Evolutionary conservation across 2,888 invertebrate species (phyloP), one percentile per base, ranked within the genome.

Genomic region (Eulithis prunata): DNA sequence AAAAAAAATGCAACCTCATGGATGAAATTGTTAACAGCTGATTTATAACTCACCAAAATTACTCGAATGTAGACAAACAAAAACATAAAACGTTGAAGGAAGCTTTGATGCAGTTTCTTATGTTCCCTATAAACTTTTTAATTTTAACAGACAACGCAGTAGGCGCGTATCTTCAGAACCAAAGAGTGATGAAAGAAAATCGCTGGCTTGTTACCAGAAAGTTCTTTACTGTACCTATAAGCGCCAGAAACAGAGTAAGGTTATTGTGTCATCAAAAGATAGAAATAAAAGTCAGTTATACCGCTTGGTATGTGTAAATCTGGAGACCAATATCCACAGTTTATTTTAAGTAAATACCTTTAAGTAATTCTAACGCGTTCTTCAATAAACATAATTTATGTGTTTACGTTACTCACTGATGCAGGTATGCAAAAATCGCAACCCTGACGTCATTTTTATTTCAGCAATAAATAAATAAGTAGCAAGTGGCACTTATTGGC

Each of bases 401-500:
- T 41, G 41, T 41, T 41, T 41, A 41, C 10, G 8, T 41, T 41
- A 8, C 41, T 41, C 8, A 41, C 10, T 41, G 8, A 41, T 41
- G 41, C 41, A 41, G 41, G 41, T 41, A 41, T 41, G 41, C 41
- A 41, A 41, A 41, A 10, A 41, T 41, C 41, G 41, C 41, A 43
- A 28, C 8, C 41, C 21, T 59, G 59, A 59, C 59, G 52, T 59
- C 59, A 45, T 21, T 14, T 57, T 41, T 53, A 46, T 57, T 52
- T 61, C 21, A 61, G 46, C 21, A 49, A 56, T 54, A 49, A 49
- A 45, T 21, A 49, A 41, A 21, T 49, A 21, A 51, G 51, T 58
- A 14, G 32, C 28, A 62, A 62, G 38, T 56, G 56, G 45, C 45
- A 46, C 47, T 49, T 55, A 49, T 49, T 56, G 55, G 62, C 47